Conservation (phyloP, 2,113 vertebrate species). For the Colossoma macropomum region DNA sequence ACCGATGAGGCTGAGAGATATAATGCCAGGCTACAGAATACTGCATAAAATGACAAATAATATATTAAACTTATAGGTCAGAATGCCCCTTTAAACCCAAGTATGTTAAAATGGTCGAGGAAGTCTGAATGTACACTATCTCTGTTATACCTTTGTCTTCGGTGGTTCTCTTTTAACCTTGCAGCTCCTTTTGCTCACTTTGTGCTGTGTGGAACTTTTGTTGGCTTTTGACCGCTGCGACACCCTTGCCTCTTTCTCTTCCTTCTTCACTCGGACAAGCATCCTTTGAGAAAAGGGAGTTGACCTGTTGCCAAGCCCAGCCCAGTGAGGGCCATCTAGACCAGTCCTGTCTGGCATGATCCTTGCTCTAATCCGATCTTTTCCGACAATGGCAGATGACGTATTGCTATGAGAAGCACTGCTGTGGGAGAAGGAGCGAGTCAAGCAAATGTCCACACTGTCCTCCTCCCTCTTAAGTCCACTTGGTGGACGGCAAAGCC, state of each 20-base stretch:
- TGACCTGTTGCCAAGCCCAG: conserved; percentile 54
- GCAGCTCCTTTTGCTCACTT: conserved; percentile 47
- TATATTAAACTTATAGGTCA: no score
- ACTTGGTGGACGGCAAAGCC: conserved; percentile 74
- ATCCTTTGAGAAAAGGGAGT: conserved; percentile 49
- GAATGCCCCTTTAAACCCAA: no score
- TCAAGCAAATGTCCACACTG: conserved; percentile 79
- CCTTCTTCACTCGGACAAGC: conserved; percentile 63
- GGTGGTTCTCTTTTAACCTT: conserved; percentile 50
- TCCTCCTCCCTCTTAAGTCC: conserved; percentile 79
- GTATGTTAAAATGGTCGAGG: no score
- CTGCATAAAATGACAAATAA: no score
- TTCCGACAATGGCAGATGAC: conserved; percentile 33
- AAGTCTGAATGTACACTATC: neutral
- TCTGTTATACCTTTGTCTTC: conserved; percentile 48
- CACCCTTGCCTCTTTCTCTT: conserved; percentile 62
- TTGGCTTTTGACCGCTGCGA: conserved; percentile 44
- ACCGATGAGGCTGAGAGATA: no score
- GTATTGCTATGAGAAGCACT: conserved; percentile 33
- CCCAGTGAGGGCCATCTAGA: conserved; percentile 56
- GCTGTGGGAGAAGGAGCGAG: conserved; percentile 72
- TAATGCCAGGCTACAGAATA: no score
- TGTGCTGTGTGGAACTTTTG: neutral
- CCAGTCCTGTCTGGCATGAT: conserved; percentile 50
- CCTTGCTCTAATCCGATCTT: conserved; percentile 41